Conservation (phyloP, 1,140 invertebrate genomes). For the Hypsibius dujardini region DNA sequence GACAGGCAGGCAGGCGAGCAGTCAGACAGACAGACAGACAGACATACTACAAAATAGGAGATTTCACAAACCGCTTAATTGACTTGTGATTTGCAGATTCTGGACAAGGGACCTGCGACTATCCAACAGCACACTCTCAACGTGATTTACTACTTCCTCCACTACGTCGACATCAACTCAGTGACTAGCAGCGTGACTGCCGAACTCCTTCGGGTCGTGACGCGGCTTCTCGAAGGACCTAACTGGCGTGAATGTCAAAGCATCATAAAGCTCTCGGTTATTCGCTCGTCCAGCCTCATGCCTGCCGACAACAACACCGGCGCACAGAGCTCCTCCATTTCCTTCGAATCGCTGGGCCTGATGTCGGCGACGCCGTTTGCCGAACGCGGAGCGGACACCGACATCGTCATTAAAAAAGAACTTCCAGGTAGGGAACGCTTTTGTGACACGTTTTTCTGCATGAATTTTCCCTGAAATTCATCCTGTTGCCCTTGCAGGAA, state of each 20-base stretch:
- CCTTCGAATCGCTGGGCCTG: slow-evolving; percentile 25
- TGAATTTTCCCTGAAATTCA: not conserved
- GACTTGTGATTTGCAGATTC: slow-evolving; percentile 34
- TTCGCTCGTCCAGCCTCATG: slow-evolving; percentile 56
- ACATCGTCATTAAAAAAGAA: slow-evolving; percentile 57
- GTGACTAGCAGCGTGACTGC: slow-evolving; percentile 63
- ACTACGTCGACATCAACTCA: slow-evolving; percentile 72
- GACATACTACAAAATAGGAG: not conserved
- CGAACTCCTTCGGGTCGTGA: slow-evolving; percentile 73
- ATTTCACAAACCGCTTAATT: slow-evolving; percentile 16
- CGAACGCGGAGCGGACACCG: slow-evolving; percentile 38
- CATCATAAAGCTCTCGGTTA: slow-evolving; percentile 87
- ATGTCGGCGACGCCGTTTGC: slow-evolving; percentile 44
- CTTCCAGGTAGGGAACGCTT: slow-evolving; percentile 40
- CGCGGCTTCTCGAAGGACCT: slow-evolving; percentile 76
- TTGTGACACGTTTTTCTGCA: not conserved
- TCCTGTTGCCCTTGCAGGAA: slow-evolving; percentile 41
- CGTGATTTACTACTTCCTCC: slow-evolving; percentile 85
- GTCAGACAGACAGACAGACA: not conserved
- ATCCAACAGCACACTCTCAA: slow-evolving; percentile 74
- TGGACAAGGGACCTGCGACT: slow-evolving; percentile 55
- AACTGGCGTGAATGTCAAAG: slow-evolving; percentile 91
- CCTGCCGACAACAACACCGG: not conserved
- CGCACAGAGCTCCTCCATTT: slow-evolving; percentile 5
- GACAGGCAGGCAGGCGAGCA: no score